phyloP scores from a whole-genome alignment of 2,113 vertebrate genomes.

The Mesoclemmys tuberculata region DNA sequence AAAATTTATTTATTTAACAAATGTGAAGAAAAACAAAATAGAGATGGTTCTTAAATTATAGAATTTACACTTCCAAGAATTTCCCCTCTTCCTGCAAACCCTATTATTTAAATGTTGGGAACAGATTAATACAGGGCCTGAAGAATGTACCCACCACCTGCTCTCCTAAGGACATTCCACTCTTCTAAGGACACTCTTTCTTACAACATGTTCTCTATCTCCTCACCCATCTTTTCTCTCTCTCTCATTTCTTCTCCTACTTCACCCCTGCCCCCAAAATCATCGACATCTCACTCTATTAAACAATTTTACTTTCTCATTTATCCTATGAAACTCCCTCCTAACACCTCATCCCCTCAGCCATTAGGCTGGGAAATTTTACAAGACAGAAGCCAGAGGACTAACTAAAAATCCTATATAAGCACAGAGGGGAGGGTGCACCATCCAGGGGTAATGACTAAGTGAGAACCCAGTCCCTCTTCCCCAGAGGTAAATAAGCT shows the following conservation, averaged over 20 bases:
- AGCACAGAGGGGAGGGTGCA: neutral
- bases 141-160: neutral
- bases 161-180: no score
- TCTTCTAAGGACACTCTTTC: neutral
- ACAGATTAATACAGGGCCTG: neutral
- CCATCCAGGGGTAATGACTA: rapidly evolving
- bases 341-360: neutral
- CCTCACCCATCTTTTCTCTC: neutral
- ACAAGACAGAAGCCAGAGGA: neutral
- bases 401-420: neutral
- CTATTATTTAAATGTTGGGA: neutral
- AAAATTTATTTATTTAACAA: neutral
- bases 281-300: neutral
- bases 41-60: neutral
- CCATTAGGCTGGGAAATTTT: neutral
- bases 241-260: neutral
- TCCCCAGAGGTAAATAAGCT: neutral
- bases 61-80: neutral
- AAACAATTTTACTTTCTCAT: neutral
- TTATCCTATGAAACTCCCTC: neutral
- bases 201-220: neutral
- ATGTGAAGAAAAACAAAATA: neutral
- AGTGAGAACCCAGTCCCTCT: rapidly evolving
- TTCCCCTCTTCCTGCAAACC: neutral
- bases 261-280: neutral